phyloP scores from a whole-genome alignment of 2,888 invertebrate species.

The Physocephala rufipes region DNA sequence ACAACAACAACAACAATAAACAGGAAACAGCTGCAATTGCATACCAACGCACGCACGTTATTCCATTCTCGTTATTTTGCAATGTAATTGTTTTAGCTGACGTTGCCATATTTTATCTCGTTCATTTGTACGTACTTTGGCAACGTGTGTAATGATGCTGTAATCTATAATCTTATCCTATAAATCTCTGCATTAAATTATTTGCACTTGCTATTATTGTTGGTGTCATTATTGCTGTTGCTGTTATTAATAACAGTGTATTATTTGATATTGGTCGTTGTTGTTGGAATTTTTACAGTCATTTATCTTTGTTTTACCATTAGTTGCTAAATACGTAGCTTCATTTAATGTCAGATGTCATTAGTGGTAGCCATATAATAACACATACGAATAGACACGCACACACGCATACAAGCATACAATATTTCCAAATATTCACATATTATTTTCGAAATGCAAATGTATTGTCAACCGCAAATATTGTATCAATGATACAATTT shows the following conservation, averaged over 20 bases:
- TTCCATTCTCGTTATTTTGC: not conserved
- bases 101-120: conserved; percentile 24
- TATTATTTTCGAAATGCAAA: not conserved
- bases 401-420: conserved; percentile 10
- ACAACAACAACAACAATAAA: conserved; percentile 14
- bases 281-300: not conserved
- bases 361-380: conserved; percentile 4
- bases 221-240: conserved; percentile 6
- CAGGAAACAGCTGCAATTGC: conserved; percentile 3
- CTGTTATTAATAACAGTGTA: conserved; percentile 13
- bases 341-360: conserved; percentile 22
- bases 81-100: conserved; percentile 6
- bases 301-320: not conserved
- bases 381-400: not conserved
- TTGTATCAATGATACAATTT: conserved; percentile 9
- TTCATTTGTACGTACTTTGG: too few species aligned
- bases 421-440: not conserved
- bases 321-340: not conserved
- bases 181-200: conserved; percentile 26
- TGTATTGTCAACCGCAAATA: not conserved
- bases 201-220: not conserved
- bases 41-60: too few species aligned
- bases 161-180: conserved; percentile 27
- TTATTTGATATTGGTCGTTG: not conserved
- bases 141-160: conserved; percentile 29